Conservation (phyloP, 2,113 vertebrate genomes). For the Globicephala melas region DNA sequence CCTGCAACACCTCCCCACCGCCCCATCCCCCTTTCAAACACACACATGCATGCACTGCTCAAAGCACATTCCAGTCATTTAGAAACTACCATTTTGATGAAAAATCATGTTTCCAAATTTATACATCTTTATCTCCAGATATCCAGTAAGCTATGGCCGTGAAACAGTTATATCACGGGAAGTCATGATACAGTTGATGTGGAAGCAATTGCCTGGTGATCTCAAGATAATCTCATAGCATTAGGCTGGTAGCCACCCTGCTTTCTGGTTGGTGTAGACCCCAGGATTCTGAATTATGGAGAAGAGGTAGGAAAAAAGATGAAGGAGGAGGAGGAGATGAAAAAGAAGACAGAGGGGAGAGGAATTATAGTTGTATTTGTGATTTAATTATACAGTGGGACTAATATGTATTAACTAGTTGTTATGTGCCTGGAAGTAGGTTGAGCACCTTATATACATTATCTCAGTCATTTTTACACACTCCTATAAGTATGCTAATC, state of each 20-base stretch:
- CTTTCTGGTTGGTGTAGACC: neutral
- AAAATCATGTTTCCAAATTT: neutral
- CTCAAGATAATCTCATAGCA: neutral
- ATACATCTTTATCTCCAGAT: neutral
- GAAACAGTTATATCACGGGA: neutral
- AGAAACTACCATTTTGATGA: neutral
- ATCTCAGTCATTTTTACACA: neutral
- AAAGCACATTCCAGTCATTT: neutral
- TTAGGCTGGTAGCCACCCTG: too few species aligned
- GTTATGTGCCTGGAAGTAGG: neutral
- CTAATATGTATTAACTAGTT: neutral
- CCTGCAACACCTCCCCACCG: neutral
- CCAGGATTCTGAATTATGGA: neutral
- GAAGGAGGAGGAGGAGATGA: neutral
- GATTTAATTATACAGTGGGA: neutral
- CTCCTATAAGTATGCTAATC: neutral
- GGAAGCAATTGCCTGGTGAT: neutral
- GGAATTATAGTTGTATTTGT: neutral
- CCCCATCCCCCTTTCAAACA: neutral
- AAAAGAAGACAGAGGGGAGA: neutral
- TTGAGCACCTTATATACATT: neutral
- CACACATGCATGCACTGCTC: fast-evolving
- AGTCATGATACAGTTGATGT: neutral
- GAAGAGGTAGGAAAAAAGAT: neutral
- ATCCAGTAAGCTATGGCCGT: neutral